Evolutionary conservation across 2,888 invertebrate species (phyloP), one percentile per base, ranked within the genome.

Genomic region (Pyrrhia umbra): DNA sequence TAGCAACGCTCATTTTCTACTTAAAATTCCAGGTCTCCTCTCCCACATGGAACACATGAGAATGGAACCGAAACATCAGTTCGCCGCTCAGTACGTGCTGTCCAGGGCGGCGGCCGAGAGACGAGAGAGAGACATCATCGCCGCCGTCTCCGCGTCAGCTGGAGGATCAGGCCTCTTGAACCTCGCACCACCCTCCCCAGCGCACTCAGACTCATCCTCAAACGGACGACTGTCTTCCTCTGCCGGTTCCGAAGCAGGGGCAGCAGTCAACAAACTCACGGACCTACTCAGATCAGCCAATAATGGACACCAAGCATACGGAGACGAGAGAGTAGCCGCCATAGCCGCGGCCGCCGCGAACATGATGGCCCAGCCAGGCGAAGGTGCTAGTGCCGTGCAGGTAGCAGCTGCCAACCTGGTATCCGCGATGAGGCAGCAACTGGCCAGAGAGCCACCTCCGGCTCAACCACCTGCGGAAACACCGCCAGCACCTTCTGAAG

Each of bases 21-120:
- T 52, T 0, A 40, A 55, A 20, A 45, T 94, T 95, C 25, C 95
- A 98, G 98, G 98, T 85, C 96, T 98, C 27, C 95, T 98, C 63
- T 97, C 98, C 64, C 98, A 98, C 90, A 98, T 98, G 98, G 98
- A 98, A 85, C 98, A 98, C 89, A 98, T 98, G 98, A 96, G 98
- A 85, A 98, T 98, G 98, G 98, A 98, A 90, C 98, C 98, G 0
- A 98, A 98, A 91, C 98, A 98, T 95, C 98, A 98, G 91, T 98
- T 98, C 86, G 98, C 98, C 40, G 98, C 98, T 25, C 98, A 98
- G 88, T 98, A 98, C 92, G 98, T 98, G 43, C 95, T 98, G 34
- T 98, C 98, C 60, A 95, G 98, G 80, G 98, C 98, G 8, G 98
- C 98, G 6, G 98, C 98, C 15, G 98, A 98, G 87, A 96, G 98